These are phyloP conservation scores for Sciaenops ocellatus DNA, from an alignment of 2,797 vertebrate species.

Conservation along the genomic window DNA sequence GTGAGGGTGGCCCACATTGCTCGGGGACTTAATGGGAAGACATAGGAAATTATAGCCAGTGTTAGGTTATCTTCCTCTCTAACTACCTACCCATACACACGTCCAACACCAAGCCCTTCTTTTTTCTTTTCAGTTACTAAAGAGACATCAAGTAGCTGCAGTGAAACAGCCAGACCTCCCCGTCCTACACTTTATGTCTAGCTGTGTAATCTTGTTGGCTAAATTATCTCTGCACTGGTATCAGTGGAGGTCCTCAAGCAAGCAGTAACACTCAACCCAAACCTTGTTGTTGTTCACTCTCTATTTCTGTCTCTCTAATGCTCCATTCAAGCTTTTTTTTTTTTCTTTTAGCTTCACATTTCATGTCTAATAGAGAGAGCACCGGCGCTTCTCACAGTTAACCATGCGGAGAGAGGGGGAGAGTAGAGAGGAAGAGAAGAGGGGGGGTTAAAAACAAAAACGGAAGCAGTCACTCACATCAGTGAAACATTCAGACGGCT, in stretches of 20 bases:
- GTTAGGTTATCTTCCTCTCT: conserved; percentile 53
- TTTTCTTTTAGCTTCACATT: conserved; percentile 41
- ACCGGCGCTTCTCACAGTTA: conserved; percentile 63
- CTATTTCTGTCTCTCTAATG: conserved; percentile 43
- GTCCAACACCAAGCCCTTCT: conserved; percentile 9
- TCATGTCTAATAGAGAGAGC: conserved; percentile 74
- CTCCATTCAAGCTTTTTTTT: conserved; percentile 52
- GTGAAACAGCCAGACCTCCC: conserved; percentile 44
- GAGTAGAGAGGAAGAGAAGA: not conserved
- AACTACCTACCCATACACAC: conserved; percentile 34
- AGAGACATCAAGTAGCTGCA: conserved; percentile 38
- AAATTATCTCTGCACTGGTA: conserved; percentile 67
- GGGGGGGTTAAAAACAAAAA: conserved; percentile 20
- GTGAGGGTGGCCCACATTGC: conserved; percentile 45
- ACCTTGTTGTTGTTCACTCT: conserved; percentile 58
- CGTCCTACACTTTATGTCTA: conserved; percentile 20
- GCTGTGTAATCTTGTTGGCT: conserved; percentile 63
- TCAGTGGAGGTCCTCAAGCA: conserved; percentile 69
- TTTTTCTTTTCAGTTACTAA: conserved; percentile 33
- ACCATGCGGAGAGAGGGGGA: conserved; percentile 48
- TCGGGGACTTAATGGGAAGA: conserved; percentile 74
- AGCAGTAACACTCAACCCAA: conserved; percentile 61
- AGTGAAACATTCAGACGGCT: conserved; percentile 77
- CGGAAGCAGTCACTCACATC: conserved; percentile 73
- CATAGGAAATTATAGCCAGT: conserved; percentile 70